Evolutionary conservation across 2,888 invertebrate genomes (phyloP).

Genomic region (Dichetophora obliterata): DNA sequence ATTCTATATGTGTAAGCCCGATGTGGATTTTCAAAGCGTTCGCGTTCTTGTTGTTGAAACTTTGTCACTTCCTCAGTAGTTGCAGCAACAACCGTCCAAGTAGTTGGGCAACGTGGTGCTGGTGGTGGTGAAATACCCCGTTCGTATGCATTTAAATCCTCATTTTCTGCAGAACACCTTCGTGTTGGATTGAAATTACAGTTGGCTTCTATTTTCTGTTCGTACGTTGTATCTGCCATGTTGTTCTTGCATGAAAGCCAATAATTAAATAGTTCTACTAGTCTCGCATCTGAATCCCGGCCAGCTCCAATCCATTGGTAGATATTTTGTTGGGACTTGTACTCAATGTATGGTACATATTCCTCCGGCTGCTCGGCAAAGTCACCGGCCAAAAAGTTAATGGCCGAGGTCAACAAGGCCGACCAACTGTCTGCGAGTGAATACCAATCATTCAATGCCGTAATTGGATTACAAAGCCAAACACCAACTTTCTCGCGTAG

Average conservation of each 20-base stretch:
- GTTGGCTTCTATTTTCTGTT: constrained; percentile 37
- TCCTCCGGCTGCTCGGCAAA: constrained; percentile 85
- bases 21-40: constrained; percentile 89
- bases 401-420: constrained; percentile 80
- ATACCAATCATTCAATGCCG: constrained; percentile 87
- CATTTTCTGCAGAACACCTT: constrained; percentile 63
- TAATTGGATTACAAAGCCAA: constrained; percentile 85
- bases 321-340: constrained; percentile 78
- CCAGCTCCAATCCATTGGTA: constrained; percentile 92
- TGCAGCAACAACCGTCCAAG: constrained; percentile 86
- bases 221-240: constrained; percentile 56
- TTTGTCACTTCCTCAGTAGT: constrained; percentile 81
- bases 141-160: constrained; percentile 35
- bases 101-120: constrained; percentile 79
- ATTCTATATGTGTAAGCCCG: constrained; percentile 91
- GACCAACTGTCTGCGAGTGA: constrained; percentile 80
- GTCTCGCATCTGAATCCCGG: constrained; percentile 85
- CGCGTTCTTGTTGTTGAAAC: constrained; percentile 84
- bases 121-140: constrained; percentile 69
- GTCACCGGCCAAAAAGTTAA: constrained; percentile 88
- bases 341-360: constrained; percentile 90
- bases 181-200: constrained; percentile 40
- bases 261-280: constrained; percentile 81
- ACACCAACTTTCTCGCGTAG: constrained; percentile 80
- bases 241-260: constrained; percentile 80